Evolutionary conservation across 2,888 invertebrate species (phyloP).

Genomic region (Sinelater perroti): DNA sequence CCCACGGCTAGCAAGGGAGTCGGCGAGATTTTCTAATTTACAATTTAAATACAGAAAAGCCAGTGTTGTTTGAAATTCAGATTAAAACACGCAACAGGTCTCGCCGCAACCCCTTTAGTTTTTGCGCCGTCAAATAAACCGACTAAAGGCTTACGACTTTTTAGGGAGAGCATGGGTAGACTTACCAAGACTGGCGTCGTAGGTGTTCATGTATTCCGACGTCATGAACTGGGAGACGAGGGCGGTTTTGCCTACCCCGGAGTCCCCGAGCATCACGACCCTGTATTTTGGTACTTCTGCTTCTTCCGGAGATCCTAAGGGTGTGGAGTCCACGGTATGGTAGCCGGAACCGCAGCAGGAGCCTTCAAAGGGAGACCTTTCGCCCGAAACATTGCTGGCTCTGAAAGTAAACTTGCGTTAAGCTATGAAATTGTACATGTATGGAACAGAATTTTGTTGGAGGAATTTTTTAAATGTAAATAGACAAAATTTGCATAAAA

Average conservation of each 20-base stretch:
- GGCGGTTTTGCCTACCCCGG: conserved; percentile 91
- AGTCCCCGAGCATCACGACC: conserved; percentile 84
- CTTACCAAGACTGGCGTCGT: conserved; percentile 90
- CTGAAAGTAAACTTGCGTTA: conserved; percentile 59
- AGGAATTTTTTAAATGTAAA: no score
- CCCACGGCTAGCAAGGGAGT: background rate
- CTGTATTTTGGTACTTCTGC: conserved; percentile 78
- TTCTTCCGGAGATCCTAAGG: conserved; percentile 76
- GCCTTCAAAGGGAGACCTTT: conserved; percentile 85
- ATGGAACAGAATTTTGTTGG: no score
- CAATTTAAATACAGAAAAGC: conserved; percentile 1
- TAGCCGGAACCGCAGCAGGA: conserved; percentile 86
- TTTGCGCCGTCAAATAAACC: no score
- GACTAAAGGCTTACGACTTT: no score
- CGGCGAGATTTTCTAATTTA: background rate
- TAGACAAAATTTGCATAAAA: no score
- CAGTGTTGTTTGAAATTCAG: conserved; percentile 4
- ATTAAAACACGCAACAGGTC: conserved; percentile 24
- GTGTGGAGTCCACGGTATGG: conserved; percentile 79
- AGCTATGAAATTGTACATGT: no score
- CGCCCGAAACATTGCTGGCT: conserved; percentile 73
- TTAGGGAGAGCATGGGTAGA: background rate
- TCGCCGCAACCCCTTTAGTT: background rate
- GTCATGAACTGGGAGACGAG: conserved; percentile 94
- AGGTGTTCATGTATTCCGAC: conserved; percentile 94